These are phyloP conservation scores for Phanerotoma sp. DNA, from an alignment of 2,888 invertebrate species.

Conservation along the genomic window DNA sequence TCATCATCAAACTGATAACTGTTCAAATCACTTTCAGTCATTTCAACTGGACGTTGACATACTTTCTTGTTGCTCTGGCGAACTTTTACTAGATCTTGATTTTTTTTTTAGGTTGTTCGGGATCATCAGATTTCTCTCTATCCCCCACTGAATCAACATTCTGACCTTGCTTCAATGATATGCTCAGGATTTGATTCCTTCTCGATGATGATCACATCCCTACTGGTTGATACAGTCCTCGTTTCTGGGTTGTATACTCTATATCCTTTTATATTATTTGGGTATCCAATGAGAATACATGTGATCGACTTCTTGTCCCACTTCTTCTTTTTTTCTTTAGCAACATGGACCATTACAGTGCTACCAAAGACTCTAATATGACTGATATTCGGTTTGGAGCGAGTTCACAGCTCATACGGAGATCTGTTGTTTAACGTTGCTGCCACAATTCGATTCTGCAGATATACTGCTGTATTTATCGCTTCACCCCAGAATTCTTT, in stretches of 20 bases:
- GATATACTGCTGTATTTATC: slow-evolving; percentile 33
- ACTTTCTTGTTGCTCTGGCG: no score
- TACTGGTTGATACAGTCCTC: background rate
- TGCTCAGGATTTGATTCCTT: background rate
- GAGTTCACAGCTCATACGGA: slow-evolving; percentile 49
- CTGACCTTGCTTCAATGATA: no score
- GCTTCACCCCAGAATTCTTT: slow-evolving; percentile 38
- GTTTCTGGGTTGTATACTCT: slow-evolving; percentile 20
- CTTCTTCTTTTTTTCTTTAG: slow-evolving; percentile 39
- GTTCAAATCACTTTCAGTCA: no score
- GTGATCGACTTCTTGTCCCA: slow-evolving; percentile 20
- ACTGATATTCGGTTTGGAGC: slow-evolving; percentile 42
- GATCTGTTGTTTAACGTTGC: slow-evolving; percentile 32
- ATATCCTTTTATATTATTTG: slow-evolving; percentile 30
- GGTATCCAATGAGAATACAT: slow-evolving; percentile 29
- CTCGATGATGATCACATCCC: background rate
- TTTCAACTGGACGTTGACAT: no score
- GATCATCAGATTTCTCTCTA: no score
- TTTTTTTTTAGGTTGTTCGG: no score
- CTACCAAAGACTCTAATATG: slow-evolving; percentile 50
- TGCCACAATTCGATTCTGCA: slow-evolving; percentile 35
- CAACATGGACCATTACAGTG: slow-evolving; percentile 45
- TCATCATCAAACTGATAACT: no score
- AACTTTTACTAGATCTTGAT: no score
- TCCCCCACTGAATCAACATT: no score